Base-by-base conservation (phyloP, 2,888 invertebrate genomes). In the Yponomeuta malinellus region DNA sequence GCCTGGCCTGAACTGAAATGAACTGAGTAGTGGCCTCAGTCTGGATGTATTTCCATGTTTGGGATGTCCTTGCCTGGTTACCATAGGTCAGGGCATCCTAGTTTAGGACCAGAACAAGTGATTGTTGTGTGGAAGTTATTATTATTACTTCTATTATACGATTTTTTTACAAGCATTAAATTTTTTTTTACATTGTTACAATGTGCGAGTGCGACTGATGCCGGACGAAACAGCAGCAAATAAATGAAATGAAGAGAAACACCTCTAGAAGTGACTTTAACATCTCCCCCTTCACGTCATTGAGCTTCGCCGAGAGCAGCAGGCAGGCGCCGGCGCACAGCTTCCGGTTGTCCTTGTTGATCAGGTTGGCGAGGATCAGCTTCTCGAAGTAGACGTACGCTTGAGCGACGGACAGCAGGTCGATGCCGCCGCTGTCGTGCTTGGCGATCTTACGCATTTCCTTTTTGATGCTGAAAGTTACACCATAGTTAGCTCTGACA, bases 351-450 rank as follows among this genome's bases (percentile, higher is more conserved):
- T 95, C 96, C 88, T 99, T 99, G 81, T 98, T 98, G 70, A 99
- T 97, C 73, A 98, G 92, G 82, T 97, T 96, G 75, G 96, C 96
- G 70, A 98, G 93, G 77, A 99, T 98, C 71, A 99, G 93, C 85
- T 98, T 98, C 86, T 99, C 99, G 87, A 99, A 99, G 89, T 98
- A 99, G n/a, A 99, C 99, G 83, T 98, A 99, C 0, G 98, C 97
- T 85, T 98, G 98, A 29, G 99, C 98, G 29, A 99, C 97, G 0
- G 98, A 98, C 73, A 98, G 92, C 73, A 98, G 92, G 89, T 99
- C 99, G 72, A 95, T 93, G 70, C 94, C 93, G 72, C 96, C 95
- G 78, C 94, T 95, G 85, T 98, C 97, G 79, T 95, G 93, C 85
- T 96, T 97, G 2, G 97, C 97, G 72, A 98, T 97, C 87, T 97